Base-by-base conservation (phyloP, 2,888 invertebrate genomes). In the Camponotus fellah region DNA sequence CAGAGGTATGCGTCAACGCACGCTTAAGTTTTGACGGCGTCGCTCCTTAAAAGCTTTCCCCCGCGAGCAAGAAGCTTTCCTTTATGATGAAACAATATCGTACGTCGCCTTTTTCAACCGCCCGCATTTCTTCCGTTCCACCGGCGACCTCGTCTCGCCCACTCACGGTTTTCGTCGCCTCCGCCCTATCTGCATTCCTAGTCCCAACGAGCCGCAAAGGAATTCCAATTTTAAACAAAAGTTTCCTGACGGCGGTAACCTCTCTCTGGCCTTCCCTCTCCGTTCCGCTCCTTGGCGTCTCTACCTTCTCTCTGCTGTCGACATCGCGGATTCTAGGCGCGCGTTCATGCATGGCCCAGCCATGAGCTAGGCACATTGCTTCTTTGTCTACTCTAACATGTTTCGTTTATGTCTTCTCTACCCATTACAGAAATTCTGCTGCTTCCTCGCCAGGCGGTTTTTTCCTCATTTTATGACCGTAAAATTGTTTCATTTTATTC, bases 161-260 rank as follows among this genome's bases (percentile, higher is more conserved):
- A 79, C 85, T 90, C 88, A 87, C 85, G 91, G 89, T 91, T 91
- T 90, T 89, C 91, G 91, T 91, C 91, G 91, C 88, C 89, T 87
- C 87, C 91, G 77, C 89, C 91, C 93, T 89, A 93, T 93, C 92
- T 93, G 93, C 92, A 93, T 93, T 93, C 93, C 93, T 92, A 91
- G 91, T 92, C 90, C 88, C 92, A 92, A 93, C 93, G 92, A 93
- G 93, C 93, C 93, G 92, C 92, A 92, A 93, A 93, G 93, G 93
- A 93, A 93, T 93, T 93, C 92, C 93, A 93, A 93, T 93, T 93
- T 93, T 92, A 93, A 93, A 93, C 93, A 93, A 93, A 93, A 93
- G 93, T 93, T 93, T 92, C 91, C 91, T 92, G 91, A 91, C 92
- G 91, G 89, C 89, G 88, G 91, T 90, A 92, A 91, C 92, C 90